phyloP scores from a whole-genome alignment of 2,797 vertebrate species.

The Poecilia gillii region DNA sequence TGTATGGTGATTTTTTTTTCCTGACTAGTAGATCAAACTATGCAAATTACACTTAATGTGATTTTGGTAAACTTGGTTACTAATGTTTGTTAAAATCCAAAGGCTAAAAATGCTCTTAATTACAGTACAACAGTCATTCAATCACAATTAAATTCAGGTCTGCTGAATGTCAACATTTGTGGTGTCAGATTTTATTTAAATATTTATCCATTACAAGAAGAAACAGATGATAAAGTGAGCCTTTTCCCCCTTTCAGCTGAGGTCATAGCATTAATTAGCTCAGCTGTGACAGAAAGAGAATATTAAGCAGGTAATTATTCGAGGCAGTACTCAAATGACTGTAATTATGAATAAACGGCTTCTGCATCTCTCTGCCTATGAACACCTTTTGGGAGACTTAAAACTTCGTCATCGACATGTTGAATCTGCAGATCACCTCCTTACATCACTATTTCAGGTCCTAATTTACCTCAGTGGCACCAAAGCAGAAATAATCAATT shows the following conservation, averaged over 20 bases:
- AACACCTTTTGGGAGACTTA: constrained; percentile 20
- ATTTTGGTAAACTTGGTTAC: constrained; percentile 1
- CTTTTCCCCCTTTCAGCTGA: constrained; percentile 9
- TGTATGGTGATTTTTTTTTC: neutral
- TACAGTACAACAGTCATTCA: constrained; percentile 29
- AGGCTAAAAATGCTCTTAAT: constrained; percentile 26
- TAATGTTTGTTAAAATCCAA: neutral
- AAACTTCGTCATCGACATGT: neutral
- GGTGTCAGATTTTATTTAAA: constrained; percentile 29
- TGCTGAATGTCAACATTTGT: constrained; percentile 27
- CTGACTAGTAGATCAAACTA: neutral
- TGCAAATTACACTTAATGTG: neutral
- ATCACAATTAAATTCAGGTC: constrained; percentile 42
- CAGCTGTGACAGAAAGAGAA: constrained; percentile 46
- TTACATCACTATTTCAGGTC: neutral
- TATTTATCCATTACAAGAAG: constrained; percentile 33
- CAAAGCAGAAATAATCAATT: constrained; percentile 37
- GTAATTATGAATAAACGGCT: constrained; percentile 41
- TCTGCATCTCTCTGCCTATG: constrained; percentile 12
- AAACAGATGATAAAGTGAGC: constrained; percentile 21
- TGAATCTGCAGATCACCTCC: neutral
- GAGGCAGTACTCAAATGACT: constrained; percentile 27
- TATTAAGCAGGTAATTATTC: constrained; percentile 60
- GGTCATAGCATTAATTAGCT: constrained; percentile 53
- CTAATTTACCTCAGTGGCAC: constrained; percentile 21